Conservation (phyloP, 2,797 vertebrate genomes). For the Spondyliosoma cantharus region DNA sequence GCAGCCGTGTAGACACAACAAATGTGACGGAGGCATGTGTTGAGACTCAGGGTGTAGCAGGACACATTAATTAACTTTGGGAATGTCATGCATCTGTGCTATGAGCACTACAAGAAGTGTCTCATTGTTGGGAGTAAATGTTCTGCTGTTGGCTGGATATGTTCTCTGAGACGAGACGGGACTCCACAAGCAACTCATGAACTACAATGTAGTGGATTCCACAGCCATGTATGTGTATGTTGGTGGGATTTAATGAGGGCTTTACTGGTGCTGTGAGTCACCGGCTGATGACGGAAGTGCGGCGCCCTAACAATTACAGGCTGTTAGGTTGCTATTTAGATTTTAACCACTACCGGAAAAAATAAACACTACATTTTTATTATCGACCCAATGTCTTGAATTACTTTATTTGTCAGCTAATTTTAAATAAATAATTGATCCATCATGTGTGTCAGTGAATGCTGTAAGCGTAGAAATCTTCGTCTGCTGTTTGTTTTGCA, state of each 20-base stretch:
- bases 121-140: constrained; percentile 62
- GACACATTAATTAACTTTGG: constrained; percentile 37
- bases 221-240: constrained; percentile 71
- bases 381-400: constrained; percentile 28
- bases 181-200: constrained; percentile 16
- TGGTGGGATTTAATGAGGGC: constrained; percentile 73
- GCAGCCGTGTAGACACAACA: constrained; percentile 22
- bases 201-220: constrained; percentile 51
- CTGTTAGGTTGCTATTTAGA: constrained; percentile 64
- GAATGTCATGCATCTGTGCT: constrained; percentile 59
- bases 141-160: constrained; percentile 38
- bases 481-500: constrained; percentile 21
- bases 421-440: constrained; percentile 35
- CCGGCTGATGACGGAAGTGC: constrained; percentile 64
- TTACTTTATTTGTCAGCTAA: constrained; percentile 25
- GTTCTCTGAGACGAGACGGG: constrained; percentile 35
- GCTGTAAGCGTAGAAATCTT: constrained; percentile 24
- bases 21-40: constrained; percentile 39
- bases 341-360: constrained; percentile 44
- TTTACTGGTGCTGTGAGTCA: constrained; percentile 67
- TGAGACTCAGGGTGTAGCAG: constrained; percentile 20
- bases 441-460: constrained; percentile 25
- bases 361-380: constrained; percentile 31
- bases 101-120: constrained; percentile 56
- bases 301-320: constrained; percentile 71